Evolutionary conservation across 1,140 invertebrate genomes (phyloP), one percentile per base, ranked within the genome.

Genomic region (Drosophila insularis): DNA sequence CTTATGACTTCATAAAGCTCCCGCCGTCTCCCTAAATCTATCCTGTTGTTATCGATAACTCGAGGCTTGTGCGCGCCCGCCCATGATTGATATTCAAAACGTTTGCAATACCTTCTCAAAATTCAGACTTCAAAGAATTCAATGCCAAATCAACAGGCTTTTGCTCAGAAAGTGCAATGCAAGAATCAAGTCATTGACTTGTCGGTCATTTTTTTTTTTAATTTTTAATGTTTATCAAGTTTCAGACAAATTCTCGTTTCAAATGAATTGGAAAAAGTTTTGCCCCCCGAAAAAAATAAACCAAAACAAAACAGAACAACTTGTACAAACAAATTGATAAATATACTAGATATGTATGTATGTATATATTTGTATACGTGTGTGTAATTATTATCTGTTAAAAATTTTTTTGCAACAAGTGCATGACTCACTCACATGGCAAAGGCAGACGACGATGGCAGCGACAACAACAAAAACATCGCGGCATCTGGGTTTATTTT

Each of bases 331-430:
- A 68, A 73, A 66, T 63, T 59, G 54, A 50, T 60, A 31, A 53
- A 58, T 39, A 61, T 35, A 59, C 37, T 69, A 71, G 13, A 62
- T 71, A n/a, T 43, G 14, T 13, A 2, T 35, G 39, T 40, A 13
- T 61, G n/a, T 35, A 21, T 65, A 17, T 55, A 14, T 19, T 5
- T 61, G 32, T 66, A 43, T 32, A 7, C 67, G 17, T 56, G 27
- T 74, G 27, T 64, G 56, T 55, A 78, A 69, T 72, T 78, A 79
- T 80, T 85, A 87, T 87, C 82, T 87, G 65, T 60, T 71, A 61
- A 73, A 69, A 73, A 76, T 82, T 87, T 23, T 23, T 43, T 80
- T 87, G 82, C 82, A 87, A 87, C 84, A 87, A 87, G 82, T 86
- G 82, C 80, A 87, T 86, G 82, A 87, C 71, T 87, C 82, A 80